Conservation (phyloP, 1,140 invertebrate species). For the Mercenaria mercenaria region DNA sequence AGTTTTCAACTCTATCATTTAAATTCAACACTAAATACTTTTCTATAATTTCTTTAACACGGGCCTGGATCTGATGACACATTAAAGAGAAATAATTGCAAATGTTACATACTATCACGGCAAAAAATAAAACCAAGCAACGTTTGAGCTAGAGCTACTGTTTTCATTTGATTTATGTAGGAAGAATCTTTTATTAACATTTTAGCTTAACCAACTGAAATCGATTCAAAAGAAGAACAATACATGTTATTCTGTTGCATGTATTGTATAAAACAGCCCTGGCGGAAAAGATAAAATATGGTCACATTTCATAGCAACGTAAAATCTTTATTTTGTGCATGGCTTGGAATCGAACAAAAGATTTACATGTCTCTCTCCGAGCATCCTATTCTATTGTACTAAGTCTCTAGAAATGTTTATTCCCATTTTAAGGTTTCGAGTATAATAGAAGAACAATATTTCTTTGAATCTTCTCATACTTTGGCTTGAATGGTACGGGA, state of each 20-base stretch:
- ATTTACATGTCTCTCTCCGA: neutral
- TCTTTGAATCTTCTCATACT: conserved; percentile 52
- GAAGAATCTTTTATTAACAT: too few species aligned
- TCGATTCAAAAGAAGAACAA: neutral
- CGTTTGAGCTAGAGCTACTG: too few species aligned
- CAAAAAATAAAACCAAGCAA: too few species aligned
- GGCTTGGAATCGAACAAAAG: neutral
- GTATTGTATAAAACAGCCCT: neutral
- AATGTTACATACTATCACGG: too few species aligned
- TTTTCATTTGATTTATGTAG: too few species aligned
- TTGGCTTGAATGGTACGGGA: conserved; percentile 23
- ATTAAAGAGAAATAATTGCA: too few species aligned
- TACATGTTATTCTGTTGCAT: neutral
- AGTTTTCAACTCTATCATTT: too few species aligned
- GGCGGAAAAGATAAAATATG: neutral
- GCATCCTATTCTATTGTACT: conserved; percentile 10
- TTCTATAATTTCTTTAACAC: too few species aligned
- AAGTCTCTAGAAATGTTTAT: conserved; percentile 51
- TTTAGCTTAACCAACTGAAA: neutral
- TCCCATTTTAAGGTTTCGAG: conserved; percentile 42
- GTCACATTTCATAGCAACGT: conserved; percentile 9
- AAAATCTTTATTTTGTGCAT: conserved; percentile 3
- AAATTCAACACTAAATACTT: too few species aligned
- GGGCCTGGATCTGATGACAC: too few species aligned
- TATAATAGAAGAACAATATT: conserved; percentile 54